Base-by-base conservation (phyloP, 2,113 vertebrate species). In the Engystomops pustulosus region DNA sequence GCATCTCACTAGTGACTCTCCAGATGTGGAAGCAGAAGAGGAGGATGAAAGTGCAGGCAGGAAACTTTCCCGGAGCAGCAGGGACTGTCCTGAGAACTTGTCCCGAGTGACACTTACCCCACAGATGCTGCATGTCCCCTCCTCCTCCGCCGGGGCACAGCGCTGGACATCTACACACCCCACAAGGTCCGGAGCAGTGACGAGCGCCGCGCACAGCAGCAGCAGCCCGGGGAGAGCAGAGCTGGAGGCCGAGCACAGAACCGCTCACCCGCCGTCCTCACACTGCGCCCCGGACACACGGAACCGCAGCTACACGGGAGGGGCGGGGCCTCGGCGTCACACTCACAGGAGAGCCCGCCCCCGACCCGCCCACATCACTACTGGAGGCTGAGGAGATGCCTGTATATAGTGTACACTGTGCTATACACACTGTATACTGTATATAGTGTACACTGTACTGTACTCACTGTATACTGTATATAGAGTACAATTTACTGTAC, bases 341-440 rank as follows among this genome's bases (percentile, higher is more conserved):
- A 75, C 87, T 87, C 85, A 49, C 83, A 85, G 88, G 89, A 86
- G 87, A 87, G 78, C 88, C 80, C 8, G 10, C 15, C 0, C 41
- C 65, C 60, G 30, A 10, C 9, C 38, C 62, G 23, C 45, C 5
- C 70, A 65, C 3, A 41, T 25, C 6, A 45, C 3, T 18, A 60
- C 25, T 17, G 49, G 41, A 38, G 55, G 27, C 25, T n/a, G 44
- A 30, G 17, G 12, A 25, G 25, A 45, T 8, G 44, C 2, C 38
- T 41, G 38, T 8, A 41, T 8, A 41, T 41, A 41, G 38, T 8
- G 38, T 4, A n/a, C n/a, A n/a, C n/a, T n/a, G n/a, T n/a, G n/a
- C n/a, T n/a, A n/a, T n/a, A n/a, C n/a, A n/a, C n/a, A 8, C 38
- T 41, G 38, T 41, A 41, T 41, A 41, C 38, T 41, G 38, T 41